phyloP scores from a whole-genome alignment of 2,888 invertebrate species.

The Myopa tessellatipennis region DNA sequence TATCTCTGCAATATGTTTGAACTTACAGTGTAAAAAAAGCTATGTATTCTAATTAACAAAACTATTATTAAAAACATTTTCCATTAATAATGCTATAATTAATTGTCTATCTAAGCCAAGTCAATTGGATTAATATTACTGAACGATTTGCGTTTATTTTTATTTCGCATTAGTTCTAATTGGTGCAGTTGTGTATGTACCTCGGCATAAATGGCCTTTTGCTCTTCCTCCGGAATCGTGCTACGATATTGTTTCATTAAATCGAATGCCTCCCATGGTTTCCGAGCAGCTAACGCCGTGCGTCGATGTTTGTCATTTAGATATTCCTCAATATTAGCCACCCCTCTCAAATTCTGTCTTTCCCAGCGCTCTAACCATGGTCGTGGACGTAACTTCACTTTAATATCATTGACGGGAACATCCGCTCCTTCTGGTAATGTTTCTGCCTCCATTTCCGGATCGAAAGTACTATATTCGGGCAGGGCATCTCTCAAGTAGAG shows the following conservation, averaged over 20 bases:
- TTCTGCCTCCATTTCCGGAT: slow-evolving; percentile 90
- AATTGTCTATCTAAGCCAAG: slow-evolving; percentile 61
- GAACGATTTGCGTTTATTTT: slow-evolving; percentile 72
- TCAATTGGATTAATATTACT: slow-evolving; percentile 73
- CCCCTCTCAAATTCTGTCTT: slow-evolving; percentile 79
- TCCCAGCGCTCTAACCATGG: slow-evolving; percentile 97
- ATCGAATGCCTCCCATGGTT: slow-evolving; percentile 91
- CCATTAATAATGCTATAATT: neutral
- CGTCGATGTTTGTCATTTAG: slow-evolving; percentile 70
- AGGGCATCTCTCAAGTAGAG: slow-evolving; percentile 90
- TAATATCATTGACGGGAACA: slow-evolving; percentile 82
- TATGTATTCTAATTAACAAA: no score
- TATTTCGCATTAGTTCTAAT: slow-evolving; percentile 75
- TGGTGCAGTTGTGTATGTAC: slow-evolving; percentile 81
- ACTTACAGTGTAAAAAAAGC: no score
- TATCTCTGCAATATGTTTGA: no score
- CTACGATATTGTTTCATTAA: slow-evolving; percentile 92
- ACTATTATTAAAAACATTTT: no score
- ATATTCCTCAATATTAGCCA: slow-evolving; percentile 73
- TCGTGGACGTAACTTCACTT: slow-evolving; percentile 79
- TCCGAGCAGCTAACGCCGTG: slow-evolving; percentile 74
- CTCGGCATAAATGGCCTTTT: slow-evolving; percentile 85
- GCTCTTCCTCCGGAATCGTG: slow-evolving; percentile 90
- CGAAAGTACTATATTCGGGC: slow-evolving; percentile 92
- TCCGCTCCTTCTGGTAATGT: slow-evolving; percentile 79